Evolutionary conservation across 2,797 vertebrate genomes (phyloP).

Genomic region (Graptemys geographica): DNA sequence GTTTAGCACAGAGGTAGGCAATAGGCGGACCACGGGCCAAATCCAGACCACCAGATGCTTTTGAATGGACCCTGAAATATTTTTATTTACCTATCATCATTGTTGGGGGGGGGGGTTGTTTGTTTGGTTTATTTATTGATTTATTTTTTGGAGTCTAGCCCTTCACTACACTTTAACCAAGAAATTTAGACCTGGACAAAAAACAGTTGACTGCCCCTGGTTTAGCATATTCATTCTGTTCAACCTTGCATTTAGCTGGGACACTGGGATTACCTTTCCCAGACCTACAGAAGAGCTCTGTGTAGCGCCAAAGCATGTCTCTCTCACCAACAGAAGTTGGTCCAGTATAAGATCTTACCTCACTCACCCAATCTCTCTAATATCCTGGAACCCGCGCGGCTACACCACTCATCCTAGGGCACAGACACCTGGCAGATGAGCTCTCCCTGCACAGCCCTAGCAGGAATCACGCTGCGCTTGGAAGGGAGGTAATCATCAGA

Average conservation of each 20-base stretch:
- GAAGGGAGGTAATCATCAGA: not conserved
- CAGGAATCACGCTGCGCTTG: not conserved
- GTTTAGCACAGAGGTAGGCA: not conserved
- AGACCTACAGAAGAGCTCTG: no score
- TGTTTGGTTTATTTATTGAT: not conserved
- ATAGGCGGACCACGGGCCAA: rapidly evolving
- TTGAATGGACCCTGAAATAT: not conserved
- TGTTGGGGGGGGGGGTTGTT: no score
- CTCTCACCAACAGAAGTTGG: no score
- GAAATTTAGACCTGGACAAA: not conserved
- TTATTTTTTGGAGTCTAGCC: not conserved
- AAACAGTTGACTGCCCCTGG: not conserved
- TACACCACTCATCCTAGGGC: not conserved
- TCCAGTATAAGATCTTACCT: not conserved
- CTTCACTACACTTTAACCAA: not conserved
- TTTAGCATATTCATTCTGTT: no score
- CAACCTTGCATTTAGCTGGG: no score
- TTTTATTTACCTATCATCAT: not conserved
- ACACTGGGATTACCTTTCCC: no score
- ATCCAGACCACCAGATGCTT: not conserved
- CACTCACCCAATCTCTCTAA: not conserved
- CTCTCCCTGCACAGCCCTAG: no score
- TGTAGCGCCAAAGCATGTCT: not conserved
- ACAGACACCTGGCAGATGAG: not conserved
- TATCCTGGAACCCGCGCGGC: not conserved